These are phyloP conservation scores for Neomorphus geoffroyi DNA, from an alignment of 2,797 vertebrate genomes.

Conservation along the genomic window DNA sequence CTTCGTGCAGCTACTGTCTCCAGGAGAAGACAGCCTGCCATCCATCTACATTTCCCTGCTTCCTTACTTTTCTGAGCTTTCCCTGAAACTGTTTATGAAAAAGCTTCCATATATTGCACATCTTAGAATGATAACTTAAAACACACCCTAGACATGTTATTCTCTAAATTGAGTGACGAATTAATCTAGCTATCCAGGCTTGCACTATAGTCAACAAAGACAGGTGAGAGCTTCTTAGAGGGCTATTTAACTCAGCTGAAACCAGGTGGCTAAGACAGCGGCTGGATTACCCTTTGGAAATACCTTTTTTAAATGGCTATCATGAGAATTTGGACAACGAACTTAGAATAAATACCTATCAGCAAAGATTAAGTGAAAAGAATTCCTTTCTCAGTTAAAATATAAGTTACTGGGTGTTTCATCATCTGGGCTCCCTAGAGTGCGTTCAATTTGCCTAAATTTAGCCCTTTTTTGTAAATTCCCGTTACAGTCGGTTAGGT, in stretches of 20 bases:
- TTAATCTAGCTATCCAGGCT: not conserved
- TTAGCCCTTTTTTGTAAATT: not conserved
- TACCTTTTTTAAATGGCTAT: not conserved
- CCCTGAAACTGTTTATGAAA: not conserved
- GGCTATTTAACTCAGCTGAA: not conserved
- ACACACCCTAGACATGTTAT: not conserved
- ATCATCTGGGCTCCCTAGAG: not conserved
- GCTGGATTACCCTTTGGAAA: not conserved
- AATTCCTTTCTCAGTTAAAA: not conserved
- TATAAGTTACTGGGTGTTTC: not conserved
- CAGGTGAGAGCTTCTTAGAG: not conserved
- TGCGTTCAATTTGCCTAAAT: not conserved
- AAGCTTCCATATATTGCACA: not conserved
- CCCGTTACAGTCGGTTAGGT: not conserved
- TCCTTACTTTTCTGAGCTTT: not conserved
- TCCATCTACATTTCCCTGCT: not conserved
- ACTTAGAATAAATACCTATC: not conserved
- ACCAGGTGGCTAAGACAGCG: not conserved
- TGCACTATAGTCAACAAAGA: not conserved
- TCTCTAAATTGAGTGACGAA: not conserved
- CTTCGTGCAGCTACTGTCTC: not conserved
- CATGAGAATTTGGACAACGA: not conserved
- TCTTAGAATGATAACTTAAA: not conserved
- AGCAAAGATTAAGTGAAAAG: not conserved
- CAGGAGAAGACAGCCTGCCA: not conserved